Base-by-base conservation (phyloP, 2,113 vertebrate species). In the Ammospiza nelsoni region DNA sequence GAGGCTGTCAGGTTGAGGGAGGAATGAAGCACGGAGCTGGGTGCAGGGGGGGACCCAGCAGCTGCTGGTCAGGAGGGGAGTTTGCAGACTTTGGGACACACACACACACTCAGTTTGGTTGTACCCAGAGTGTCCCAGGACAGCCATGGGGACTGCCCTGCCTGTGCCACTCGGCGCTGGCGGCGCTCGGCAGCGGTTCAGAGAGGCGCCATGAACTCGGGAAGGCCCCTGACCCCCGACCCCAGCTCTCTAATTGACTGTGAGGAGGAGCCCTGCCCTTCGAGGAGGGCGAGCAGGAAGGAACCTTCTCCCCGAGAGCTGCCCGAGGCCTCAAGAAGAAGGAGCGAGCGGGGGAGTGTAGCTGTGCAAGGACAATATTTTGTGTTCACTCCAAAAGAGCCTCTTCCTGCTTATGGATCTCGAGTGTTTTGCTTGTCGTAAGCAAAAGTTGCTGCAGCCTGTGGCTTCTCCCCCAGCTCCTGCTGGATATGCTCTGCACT, bases 201-300 rank as follows among this genome's bases (percentile, higher is more conserved):
- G 49, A 5, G 33, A 14, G 72, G 61, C 3, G 0, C 84, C 2
- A 0, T 96, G 96, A 96, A 96, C 95, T 94, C 29, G 7, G 81
- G 77, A 95, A 89, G 96, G 69, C 92, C 92, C 84, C 35, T 96
- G 94, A 73, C 91, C 89, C 87, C 37, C 2, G 84, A 87, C 92
- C 94, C 74, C 5, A 0, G 76, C 91, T 80, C 84, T 71, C 76
- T 94, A 87, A 95, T 80, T 74, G 89, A 58, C 89, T 49, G 93
- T 0, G 39, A 85, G 95, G 94, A 93, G 95, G 92, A 89, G 3
- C 61, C 2, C 11, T 54, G 87, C 75, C 5, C 18, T 59, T 43
- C 0, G 5, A 0, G 9, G 83, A 94, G 68, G 86, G 73, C 52
- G 37, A 58, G 89, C 91, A 91, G 89, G 87, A 92, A 89, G 84